Evolutionary conservation across 2,113 vertebrate species (phyloP).

Genomic region (Heteronetta atricapilla): DNA sequence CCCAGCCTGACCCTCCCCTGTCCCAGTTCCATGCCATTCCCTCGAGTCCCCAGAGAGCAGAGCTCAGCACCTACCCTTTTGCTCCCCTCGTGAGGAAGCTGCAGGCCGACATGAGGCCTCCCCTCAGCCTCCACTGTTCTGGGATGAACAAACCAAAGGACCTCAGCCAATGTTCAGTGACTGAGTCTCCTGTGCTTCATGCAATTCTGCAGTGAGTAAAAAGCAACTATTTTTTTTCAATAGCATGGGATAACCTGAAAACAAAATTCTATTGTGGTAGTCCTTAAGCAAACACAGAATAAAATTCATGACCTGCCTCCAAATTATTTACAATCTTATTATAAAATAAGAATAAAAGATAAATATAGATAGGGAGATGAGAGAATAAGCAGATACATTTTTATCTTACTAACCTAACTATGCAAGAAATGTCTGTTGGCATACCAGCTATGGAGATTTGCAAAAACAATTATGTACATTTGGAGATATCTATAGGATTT

Average conservation of each 20-base stretch:
- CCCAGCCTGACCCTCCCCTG: neutral
- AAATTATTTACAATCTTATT: neutral
- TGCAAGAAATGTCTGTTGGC: neutral
- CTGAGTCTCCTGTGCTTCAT: neutral
- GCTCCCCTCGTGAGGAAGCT: no score
- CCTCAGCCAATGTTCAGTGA: neutral
- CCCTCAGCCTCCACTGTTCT: no score
- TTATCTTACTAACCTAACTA: neutral
- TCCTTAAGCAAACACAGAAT: neutral
- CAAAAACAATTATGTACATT: neutral
- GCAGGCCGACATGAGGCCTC: no score
- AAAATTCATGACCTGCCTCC: neutral
- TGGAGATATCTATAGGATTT: neutral
- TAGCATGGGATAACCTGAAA: neutral
- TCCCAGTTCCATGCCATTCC: neutral
- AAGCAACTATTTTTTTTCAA: neutral
- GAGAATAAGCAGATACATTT: neutral
- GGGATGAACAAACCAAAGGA: no score
- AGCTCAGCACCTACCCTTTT: no score
- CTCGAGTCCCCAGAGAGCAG: neutral
- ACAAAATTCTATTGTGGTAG: neutral
- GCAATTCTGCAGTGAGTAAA: neutral
- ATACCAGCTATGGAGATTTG: neutral
- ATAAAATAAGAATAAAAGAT: neutral
- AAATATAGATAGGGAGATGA: neutral